Evolutionary conservation across 1,140 invertebrate species (phyloP).

Genomic region (Tribolium madens): DNA sequence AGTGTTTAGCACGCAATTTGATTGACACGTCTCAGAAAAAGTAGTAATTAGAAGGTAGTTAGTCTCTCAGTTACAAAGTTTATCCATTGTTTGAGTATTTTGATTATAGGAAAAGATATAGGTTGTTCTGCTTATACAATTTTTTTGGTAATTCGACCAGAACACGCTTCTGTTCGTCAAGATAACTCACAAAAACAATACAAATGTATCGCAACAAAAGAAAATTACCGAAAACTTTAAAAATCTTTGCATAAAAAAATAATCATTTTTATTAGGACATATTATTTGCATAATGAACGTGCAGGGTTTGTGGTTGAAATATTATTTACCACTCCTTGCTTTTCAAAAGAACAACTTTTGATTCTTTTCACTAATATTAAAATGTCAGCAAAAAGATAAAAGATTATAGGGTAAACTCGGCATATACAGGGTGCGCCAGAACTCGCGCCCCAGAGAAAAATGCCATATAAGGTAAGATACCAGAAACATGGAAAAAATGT

Average conservation of each 20-base stretch:
- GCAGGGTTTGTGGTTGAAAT: neutral
- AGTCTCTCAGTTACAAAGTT: constrained; percentile 29
- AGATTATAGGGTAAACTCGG: too few species aligned
- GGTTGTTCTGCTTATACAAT: constrained; percentile 23
- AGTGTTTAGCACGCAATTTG: constrained; percentile 46
- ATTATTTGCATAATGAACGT: too few species aligned
- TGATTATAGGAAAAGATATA: constrained; percentile 22
- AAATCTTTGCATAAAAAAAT: neutral
- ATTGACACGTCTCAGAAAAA: constrained; percentile 50
- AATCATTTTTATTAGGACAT: too few species aligned
- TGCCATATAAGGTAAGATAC: too few species aligned
- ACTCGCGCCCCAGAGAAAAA: too few species aligned
- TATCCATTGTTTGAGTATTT: constrained; percentile 38
- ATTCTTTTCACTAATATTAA: neutral
- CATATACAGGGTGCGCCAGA: too few species aligned
- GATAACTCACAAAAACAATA: neutral
- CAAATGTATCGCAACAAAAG: neutral
- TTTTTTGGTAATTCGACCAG: constrained; percentile 34
- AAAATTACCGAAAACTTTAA: neutral
- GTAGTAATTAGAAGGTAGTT: constrained; percentile 46
- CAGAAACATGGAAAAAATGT: too few species aligned
- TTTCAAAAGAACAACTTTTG: neutral
- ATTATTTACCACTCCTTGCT: constrained; percentile 1
- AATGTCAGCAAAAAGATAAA: constrained; percentile 10
- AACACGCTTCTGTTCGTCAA: neutral